phyloP scores from a whole-genome alignment of 2,888 invertebrate genomes.

The Exocentrus adspersus region DNA sequence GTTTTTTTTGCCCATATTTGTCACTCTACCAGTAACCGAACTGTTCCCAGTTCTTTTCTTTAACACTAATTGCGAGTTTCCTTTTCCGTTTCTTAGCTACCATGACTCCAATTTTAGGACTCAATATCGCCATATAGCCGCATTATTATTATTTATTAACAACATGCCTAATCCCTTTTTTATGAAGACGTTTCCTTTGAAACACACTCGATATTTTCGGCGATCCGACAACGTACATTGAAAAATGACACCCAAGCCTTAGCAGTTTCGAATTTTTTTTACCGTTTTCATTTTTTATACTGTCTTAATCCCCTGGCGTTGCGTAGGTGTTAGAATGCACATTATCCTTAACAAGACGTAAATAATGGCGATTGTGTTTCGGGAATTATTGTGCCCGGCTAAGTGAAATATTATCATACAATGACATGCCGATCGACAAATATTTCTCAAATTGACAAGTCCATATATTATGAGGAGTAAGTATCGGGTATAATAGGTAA shows the following conservation, averaged over 20 bases:
- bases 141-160: neutral
- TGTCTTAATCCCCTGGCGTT: neutral
- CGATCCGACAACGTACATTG: neutral
- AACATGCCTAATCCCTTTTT: neutral
- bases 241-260: neutral
- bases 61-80: neutral
- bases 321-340: constrained; percentile 11
- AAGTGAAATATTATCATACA: constrained; percentile 13
- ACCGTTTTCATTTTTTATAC: neutral
- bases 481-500: neutral
- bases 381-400: neutral
- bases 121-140: too few relatives aligned
- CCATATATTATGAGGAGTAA: constrained; percentile 8
- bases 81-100: neutral
- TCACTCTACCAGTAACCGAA: too few relatives aligned
- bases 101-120: too few relatives aligned
- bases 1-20: too few relatives aligned
- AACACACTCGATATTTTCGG: neutral
- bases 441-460: constrained; percentile 18
- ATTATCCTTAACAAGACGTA: constrained; percentile 14
- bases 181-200: neutral
- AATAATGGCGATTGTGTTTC: constrained; percentile 18
- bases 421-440: constrained; percentile 17
- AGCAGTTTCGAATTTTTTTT: neutral
- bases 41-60: neutral